A percentile compares a stretch with the other conserved stretches of the same genome.
phyloP scores from a whole-genome alignment of 2,113 vertebrate genomes.

The Myiozetetes cayanensis region DNA sequence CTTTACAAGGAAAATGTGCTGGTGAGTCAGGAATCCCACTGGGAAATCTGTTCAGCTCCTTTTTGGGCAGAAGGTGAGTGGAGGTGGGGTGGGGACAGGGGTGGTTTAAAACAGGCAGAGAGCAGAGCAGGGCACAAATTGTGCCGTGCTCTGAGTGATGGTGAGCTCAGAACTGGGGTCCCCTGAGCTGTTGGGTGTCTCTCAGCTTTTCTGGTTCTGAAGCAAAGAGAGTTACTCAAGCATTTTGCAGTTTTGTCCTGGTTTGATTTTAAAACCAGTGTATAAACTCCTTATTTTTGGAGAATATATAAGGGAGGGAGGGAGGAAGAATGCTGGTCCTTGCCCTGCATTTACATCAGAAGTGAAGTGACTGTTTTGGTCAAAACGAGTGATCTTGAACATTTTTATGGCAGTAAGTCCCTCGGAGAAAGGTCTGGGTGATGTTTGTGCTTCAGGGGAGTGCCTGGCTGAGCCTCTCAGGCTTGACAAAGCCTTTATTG shows the following conservation, averaged over 20 bases:
- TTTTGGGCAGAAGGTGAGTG: background rate
- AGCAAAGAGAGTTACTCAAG: background rate
- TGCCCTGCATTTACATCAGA: background rate
- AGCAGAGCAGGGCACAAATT: background rate
- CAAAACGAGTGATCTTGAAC: background rate
- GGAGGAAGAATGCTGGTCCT: background rate
- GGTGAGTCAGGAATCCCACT: background rate
- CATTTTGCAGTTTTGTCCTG: background rate
- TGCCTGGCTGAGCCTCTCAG: background rate
- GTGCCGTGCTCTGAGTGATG: background rate
- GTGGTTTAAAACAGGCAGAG: background rate
- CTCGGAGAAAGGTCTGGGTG: background rate
- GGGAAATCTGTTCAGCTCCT: background rate
- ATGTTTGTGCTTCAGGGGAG: background rate
- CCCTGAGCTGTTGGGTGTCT: background rate
- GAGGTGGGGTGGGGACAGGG: background rate
- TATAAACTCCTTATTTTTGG: background rate
- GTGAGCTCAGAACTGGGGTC: background rate
- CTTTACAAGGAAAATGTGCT: background rate
- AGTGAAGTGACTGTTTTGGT: background rate
- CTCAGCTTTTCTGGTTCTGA: background rate
- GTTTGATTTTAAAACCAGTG: background rate
- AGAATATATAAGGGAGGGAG: background rate
- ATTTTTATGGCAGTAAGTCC: background rate
- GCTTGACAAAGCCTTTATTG: background rate